Evolutionary conservation across 2,888 invertebrate species (phyloP).

Genomic region (Tetheella fluctuosa): DNA sequence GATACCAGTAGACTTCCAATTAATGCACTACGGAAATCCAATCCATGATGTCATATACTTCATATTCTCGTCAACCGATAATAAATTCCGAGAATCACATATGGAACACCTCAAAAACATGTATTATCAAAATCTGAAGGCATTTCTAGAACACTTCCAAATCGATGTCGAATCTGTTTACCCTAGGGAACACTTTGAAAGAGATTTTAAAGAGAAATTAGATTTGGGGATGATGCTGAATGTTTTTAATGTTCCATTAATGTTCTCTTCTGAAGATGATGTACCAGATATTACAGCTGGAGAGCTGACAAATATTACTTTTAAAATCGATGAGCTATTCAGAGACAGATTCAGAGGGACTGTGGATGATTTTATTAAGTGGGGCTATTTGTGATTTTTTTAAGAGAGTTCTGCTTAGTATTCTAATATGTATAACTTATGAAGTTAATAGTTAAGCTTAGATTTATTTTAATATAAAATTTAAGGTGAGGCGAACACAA

Average conservation of each 20-base stretch:
- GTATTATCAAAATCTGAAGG: constrained; percentile 46
- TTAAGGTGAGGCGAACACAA: no score
- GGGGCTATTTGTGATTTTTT: constrained; percentile 38
- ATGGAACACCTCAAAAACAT: constrained; percentile 45
- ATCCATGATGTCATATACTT: constrained; percentile 54
- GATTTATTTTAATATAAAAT: no score
- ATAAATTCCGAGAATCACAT: constrained; percentile 50
- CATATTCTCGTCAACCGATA: constrained; percentile 48
- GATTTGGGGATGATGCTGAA: constrained; percentile 51
- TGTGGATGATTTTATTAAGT: constrained; percentile 49
- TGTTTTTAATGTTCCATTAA: constrained; percentile 42
- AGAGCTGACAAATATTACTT: constrained; percentile 28
- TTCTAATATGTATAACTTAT: no score
- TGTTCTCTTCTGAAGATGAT: constrained; percentile 48
- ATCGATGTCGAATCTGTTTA: constrained; percentile 46
- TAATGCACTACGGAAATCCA: constrained; percentile 49
- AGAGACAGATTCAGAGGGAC: constrained; percentile 41
- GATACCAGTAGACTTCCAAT: constrained; percentile 55
- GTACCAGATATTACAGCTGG: constrained; percentile 42
- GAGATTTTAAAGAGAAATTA: constrained; percentile 41
- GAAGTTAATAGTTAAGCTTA: no score
- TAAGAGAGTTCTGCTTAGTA: no score
- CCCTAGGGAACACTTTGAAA: constrained; percentile 49
- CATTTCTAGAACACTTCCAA: constrained; percentile 47
- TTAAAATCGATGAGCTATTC: constrained; percentile 39